These are phyloP conservation scores for Esox masquinongy DNA, from an alignment of 2,797 vertebrate species.

Conservation along the genomic window DNA sequence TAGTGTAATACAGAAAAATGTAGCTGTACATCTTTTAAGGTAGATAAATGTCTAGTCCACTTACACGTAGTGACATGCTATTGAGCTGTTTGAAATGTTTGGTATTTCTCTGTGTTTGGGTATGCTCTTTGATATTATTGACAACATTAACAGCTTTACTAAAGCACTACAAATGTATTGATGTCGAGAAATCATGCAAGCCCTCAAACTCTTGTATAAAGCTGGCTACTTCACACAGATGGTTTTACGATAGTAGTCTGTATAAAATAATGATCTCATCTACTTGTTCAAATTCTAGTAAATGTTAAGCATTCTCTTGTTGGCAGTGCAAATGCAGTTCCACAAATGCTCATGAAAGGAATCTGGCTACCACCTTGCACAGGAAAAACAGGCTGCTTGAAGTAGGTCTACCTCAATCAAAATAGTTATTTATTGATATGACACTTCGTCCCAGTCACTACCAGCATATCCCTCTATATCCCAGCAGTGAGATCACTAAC, in stretches of 20 bases:
- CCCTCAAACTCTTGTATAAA: not conserved
- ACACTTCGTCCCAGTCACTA: constrained; percentile 28
- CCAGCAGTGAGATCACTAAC: constrained; percentile 3
- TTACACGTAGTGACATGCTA: not conserved
- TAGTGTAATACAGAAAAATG: too few relatives aligned
- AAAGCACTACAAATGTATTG: not conserved
- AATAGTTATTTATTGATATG: constrained; percentile 1
- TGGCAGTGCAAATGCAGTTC: constrained; percentile 14
- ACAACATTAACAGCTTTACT: not conserved
- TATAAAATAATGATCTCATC: not conserved
- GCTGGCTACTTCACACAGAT: not conserved
- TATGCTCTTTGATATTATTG: not conserved
- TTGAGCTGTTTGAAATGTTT: not conserved
- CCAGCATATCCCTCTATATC: constrained; percentile 1
- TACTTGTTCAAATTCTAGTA: constrained; percentile 32
- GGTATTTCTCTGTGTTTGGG: not conserved
- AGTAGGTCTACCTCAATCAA: not conserved
- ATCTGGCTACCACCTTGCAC: constrained; percentile 12
- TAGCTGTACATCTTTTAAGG: not conserved
- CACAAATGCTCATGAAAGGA: constrained; percentile 29
- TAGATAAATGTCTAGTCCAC: not conserved
- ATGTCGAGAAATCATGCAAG: not conserved
- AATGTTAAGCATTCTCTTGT: constrained; percentile 42
- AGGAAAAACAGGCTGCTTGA: not conserved
- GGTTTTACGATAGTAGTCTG: not conserved